Evolutionary conservation across 2,797 vertebrate genomes (phyloP).

Genomic region (Chromis chromis): DNA sequence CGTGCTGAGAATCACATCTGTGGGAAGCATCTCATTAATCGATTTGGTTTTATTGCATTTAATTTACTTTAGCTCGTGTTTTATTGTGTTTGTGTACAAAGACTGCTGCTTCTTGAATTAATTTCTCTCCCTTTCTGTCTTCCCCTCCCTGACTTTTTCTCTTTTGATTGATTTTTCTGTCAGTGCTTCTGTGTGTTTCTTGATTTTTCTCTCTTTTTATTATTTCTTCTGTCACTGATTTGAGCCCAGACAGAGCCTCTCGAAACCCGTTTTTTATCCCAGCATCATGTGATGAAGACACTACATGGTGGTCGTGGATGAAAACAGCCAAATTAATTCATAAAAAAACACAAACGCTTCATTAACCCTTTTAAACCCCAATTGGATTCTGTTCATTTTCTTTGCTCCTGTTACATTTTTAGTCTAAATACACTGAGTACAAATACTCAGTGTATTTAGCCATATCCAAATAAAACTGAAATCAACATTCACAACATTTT

Average conservation of each 20-base stretch:
- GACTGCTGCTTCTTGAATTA: background rate
- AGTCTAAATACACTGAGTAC: too few species aligned
- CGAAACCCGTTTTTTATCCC: background rate
- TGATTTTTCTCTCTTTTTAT: background rate
- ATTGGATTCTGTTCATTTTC: too few species aligned
- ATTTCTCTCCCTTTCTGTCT: background rate
- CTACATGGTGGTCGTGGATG: background rate
- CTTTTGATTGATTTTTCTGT: background rate
- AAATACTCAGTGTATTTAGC: too few species aligned
- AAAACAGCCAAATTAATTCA: background rate
- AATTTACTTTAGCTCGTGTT: background rate
- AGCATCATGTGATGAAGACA: background rate
- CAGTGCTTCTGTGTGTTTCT: background rate
- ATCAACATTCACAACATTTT: too few species aligned
- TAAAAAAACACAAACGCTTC: too few species aligned
- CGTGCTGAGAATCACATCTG: background rate
- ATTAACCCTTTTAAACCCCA: too few species aligned
- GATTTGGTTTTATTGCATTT: background rate
- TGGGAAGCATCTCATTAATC: background rate
- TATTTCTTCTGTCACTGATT: background rate
- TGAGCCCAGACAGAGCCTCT: background rate
- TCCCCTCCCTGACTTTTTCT: accelerated
- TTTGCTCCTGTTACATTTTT: too few species aligned
- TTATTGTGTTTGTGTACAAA: background rate
- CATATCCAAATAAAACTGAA: too few species aligned